These are phyloP conservation scores for Rhinoraja longicauda DNA, from an alignment of 2,797 vertebrate species.

Conservation along the genomic window DNA sequence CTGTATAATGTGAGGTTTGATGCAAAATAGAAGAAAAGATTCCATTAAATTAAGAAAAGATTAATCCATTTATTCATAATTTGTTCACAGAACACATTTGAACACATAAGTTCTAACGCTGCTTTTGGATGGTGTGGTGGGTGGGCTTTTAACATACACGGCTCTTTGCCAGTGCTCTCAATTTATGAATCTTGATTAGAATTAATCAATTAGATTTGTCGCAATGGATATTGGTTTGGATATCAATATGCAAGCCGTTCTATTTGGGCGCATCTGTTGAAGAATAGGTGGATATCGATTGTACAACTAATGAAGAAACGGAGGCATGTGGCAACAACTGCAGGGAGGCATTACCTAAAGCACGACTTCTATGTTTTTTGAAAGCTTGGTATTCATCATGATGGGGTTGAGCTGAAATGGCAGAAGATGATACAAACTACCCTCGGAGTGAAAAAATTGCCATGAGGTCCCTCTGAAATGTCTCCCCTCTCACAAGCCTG, in stretches of 20 bases:
- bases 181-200: background rate
- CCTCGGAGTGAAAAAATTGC: too few species aligned
- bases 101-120: background rate
- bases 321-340: background rate
- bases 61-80: background rate
- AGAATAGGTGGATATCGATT: background rate
- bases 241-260: background rate
- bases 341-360: background rate
- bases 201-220: background rate
- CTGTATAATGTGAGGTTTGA: background rate
- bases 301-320: background rate
- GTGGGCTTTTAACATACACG: too few species aligned
- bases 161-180: background rate
- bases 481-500: too few species aligned
- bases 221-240: background rate
- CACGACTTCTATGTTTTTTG: background rate
- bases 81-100: background rate
- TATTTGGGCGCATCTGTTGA: background rate
- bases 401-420: background rate
- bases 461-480: too few species aligned
- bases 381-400: background rate
- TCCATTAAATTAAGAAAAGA: background rate
- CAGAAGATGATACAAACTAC: too few species aligned
- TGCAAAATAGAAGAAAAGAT: background rate
- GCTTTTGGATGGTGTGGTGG: background rate